Evolutionary conservation across 2,797 vertebrate species (phyloP), one percentile per base, ranked within the genome.

Genomic region (Enteromius argenteus): DNA sequence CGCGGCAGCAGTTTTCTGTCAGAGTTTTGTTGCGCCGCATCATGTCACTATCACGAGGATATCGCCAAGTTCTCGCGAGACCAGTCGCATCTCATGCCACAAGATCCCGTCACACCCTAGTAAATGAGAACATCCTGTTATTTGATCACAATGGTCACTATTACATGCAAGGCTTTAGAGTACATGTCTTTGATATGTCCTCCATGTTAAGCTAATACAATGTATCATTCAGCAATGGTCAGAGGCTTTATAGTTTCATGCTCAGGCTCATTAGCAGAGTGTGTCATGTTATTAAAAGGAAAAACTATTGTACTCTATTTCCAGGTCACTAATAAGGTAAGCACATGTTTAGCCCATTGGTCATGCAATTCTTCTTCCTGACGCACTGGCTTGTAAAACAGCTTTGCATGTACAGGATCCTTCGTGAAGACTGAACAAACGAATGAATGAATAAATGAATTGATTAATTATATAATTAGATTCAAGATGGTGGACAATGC

Each of bases 121-220:
- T n/a, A n/a, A n/a, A n/a, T n/a, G n/a, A n/a, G 37, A 62, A 35
- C 19, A n/a, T 14, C 1, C 67, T 72, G 67, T 72, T 81, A 46
- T 44, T 32, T 71, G 37, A 72, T 73, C 39, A 81, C 53, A 62
- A 14, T 19, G 58, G 27, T 46, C 11, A 62, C 8, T 56, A 72
- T 72, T 72, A 15, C 19, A 56, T 60, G 35, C 13, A 80, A 42
- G 35, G 32, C 49, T 56, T 27, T 21, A 19, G 32, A 56, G 5
- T 56, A 80, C 46, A 49, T 58, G n/a, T 58, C n/a, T 58, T 71
- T 58, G 35, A 80, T 58, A 42, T 42, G 66, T 71, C 35, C 15
- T 80, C 35, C n/a, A 58, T 42, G 13, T 37, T 14, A 30, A 23
- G 23, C 35, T 69, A 69, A 58, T 71, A 58, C 42, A 56, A 23